Conservation (phyloP, 2,113 vertebrate species). For the human (Homo sapiens) region DNA sequence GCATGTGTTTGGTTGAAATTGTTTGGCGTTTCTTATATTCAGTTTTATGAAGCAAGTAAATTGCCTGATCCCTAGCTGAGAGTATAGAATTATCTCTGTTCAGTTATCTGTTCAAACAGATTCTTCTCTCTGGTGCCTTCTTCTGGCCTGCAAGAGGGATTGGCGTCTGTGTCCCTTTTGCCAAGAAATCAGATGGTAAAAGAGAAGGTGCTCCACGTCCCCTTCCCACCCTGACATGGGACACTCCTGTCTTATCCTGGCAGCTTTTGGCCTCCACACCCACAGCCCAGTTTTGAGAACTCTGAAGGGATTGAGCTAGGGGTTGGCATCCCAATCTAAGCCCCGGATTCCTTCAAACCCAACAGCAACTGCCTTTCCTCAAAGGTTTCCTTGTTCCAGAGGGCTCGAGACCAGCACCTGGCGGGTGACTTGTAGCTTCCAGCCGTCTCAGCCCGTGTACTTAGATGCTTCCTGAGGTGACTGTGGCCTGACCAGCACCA, state of each 20-base stretch:
- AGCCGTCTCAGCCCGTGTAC: neutral
- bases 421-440: neutral
- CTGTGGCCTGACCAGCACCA: neutral
- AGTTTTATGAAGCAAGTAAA: neutral
- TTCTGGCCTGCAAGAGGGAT: neutral
- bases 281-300: neutral
- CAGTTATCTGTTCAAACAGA: neutral
- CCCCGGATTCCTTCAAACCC: neutral
- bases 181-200: neutral
- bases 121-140: conserved; percentile 9
- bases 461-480: neutral
- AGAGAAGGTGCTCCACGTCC: neutral
- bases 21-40: neutral
- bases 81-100: neutral
- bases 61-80: neutral
- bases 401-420: neutral
- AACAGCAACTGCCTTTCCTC: neutral
- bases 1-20: neutral
- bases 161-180: neutral
- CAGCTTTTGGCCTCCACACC: neutral
- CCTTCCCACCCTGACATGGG: neutral
- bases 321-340: neutral
- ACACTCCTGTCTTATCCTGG: neutral
- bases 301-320: neutral
- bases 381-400: neutral